Base-by-base conservation (phyloP, 2,113 vertebrate genomes). In the Nerophis ophidion region DNA sequence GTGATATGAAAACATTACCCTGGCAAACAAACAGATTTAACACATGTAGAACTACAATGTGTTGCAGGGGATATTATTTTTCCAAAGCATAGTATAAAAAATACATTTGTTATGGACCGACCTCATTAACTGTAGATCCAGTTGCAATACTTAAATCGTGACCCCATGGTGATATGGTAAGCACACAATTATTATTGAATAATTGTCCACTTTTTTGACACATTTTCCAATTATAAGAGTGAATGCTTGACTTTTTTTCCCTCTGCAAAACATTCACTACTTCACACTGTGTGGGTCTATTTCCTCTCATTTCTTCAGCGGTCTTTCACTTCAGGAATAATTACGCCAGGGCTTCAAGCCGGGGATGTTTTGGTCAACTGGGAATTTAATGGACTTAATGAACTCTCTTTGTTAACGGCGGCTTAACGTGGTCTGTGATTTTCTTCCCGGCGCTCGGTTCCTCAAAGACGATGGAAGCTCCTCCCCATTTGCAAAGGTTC, bases 91-190 rank as follows among this genome's bases (percentile, higher is more conserved):
- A 46, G 52, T 34, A 80, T 57, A 71, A 46, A 63, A 68, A 81
- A 80, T 51, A 73, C 52, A 77, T 70, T 81, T 3, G 48, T 73
- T 68, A 38, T 62, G 64, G 68, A 40, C 40, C 66, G 67, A 70
- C 70, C 77, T 86, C 74, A 81, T 85, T 83, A 82, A 80, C 62
- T 67, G 63, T 62, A 72, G 65, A 78, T 80, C 17, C 49, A 72
- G 72, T 62, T 10, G 45, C 46, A 59, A 50, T 50, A 66, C 46
- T 64, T 60, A 36, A 48, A 62, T 46, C 35, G 52, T 82, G 81
- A 86, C 72, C 75, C 63, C 40, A 59, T 34, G 38, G 66, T 79
- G 57, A 61, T 58, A 62, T 45, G 33, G 57, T 69, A 67, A 77
- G 62, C 61, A 74, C 50, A 74, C 76, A 69, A 80, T 84, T 76